Evolutionary conservation across 23 tunicate genomes (phyloP), one percentile per base, ranked within the genome.

Genomic region (Ciona savignyi): DNA sequence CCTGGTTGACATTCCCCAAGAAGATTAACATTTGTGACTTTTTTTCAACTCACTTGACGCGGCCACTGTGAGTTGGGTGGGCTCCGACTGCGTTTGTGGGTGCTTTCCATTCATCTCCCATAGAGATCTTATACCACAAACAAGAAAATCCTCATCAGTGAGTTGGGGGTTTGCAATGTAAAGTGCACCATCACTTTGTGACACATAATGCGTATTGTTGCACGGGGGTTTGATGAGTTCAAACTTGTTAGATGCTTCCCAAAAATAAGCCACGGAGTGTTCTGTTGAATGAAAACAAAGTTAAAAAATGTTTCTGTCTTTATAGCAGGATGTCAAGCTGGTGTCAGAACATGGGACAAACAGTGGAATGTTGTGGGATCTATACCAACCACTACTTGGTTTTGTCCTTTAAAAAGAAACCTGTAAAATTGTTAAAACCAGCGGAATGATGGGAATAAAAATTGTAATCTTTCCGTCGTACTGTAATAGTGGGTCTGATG

Each of bases 151-250:
- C 27, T 28, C 32, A 51, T 78, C 70, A 24, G 21, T 28, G 1
- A 1, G 3, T 4, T 28, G 30, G 4, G 70, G 67, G 49, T 69
- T 68, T 28, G 82, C 70, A 25, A 78, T 49, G 67, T 78, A 78
- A 51, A 78, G 31, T 19, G 6, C 60, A 1, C 74, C 82, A 11
- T 49, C 32, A 48, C 2, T 68, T 23, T 64, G 74, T 1, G 82
- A 78, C 60, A 78, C 74, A 68, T 67, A 78, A 26, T 75, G 69
- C 11, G 70, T 30, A 1, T 35, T 62, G 70, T 63, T 31, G 23
- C 48, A 31, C 23, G 29, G 68, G 20, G 70, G 29, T 2, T 30
- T 28, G 3, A 62, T 48, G 66, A 25, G 25, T 1, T 73, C 66
- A 22, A 49, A 73, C 21, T 73, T 35, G 1, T 21, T 49, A 4